Conservation (phyloP, 2,888 invertebrate species). For the Peribatodes rhomboidaria region DNA sequence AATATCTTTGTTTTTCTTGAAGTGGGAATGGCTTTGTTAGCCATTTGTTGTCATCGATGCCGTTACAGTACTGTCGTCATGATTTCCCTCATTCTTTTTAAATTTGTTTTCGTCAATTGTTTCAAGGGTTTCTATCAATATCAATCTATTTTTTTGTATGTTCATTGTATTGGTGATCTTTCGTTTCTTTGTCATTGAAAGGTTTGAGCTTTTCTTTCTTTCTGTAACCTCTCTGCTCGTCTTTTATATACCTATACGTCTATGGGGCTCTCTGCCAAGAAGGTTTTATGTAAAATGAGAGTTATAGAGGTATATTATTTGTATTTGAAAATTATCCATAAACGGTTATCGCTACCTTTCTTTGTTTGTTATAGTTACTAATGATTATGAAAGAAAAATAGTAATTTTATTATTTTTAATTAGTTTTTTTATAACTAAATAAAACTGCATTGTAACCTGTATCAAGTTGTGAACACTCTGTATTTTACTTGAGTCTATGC, state of each 20-base stretch:
- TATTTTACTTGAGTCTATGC: not conserved
- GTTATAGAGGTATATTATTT: not conserved
- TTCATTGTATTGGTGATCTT: not conserved
- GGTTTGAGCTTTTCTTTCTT: constrained; percentile 10
- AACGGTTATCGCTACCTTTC: too few relatives aligned
- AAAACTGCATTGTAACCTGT: constrained; percentile 3
- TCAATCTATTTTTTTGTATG: not conserved
- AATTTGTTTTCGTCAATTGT: constrained; percentile 2
- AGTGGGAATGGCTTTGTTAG: not conserved
- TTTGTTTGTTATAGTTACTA: not conserved
- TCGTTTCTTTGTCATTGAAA: constrained; percentile 3
- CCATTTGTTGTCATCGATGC: not conserved
- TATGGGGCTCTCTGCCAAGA: constrained; percentile 6
- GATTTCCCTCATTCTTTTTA: constrained; percentile 2
- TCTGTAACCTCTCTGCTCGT: constrained; percentile 16
- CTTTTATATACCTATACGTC: too few relatives aligned
- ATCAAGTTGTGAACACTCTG: not conserved
- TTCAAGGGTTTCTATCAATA: not conserved
- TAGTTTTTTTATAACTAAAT: not conserved
- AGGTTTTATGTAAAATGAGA: constrained; percentile 2
- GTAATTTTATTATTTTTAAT: not conserved
- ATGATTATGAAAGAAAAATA: not conserved
- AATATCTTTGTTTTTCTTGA: not conserved
- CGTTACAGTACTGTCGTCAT: not conserved
- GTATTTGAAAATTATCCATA: not conserved